Evolutionary conservation across 2,797 vertebrate species (phyloP), one percentile per base, ranked within the genome.

Genomic region (Myotis planiceps): DNA sequence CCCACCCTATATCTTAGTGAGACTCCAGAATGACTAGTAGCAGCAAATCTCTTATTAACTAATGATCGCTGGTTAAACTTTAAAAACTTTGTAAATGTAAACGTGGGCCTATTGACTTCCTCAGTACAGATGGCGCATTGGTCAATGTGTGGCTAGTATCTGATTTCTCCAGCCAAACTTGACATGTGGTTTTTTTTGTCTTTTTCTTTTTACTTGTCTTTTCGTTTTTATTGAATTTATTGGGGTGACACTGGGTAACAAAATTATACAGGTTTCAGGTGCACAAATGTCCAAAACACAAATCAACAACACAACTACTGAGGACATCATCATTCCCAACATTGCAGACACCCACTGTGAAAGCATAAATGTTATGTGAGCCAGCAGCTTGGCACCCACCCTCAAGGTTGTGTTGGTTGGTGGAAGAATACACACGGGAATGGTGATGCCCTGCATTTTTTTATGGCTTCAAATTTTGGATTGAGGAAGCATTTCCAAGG

Each of bases 391-490:
- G 7, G 39, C 29, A 25, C 42, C 8, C 27, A 18, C 19, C 12
- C 23, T 16, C 10, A 16, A 9, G 8, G 13, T 2, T 13, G 7
- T 13, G 6, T 53, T 15, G 39, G 1, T 32, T 27, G 34, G 6
- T 13, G 49, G 39, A 29, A 49, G 45, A 49, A 63, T 0, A 71
- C 25, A 29, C 10, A 15, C 9, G 27, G 34, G 18, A 69, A 34
- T 0, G 45, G 2, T 37, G 5, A 34, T 19, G 10, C 2, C n/a
- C 42, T 23, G 0, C 5, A 4, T 32, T 78, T 69, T 42, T 42
- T 15, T 16, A 25, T 10, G 65, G 21, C 27, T 93, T 87, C 18
- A n/a, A 3, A 15, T 60, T 66, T 60, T 7, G 15, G 3, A 18
- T 68, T 79, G 78, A 66, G 37, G 23, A 47, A 3, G 5, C 2